Evolutionary conservation across 2,797 vertebrate species (phyloP).

Genomic region (Amazona finschi): DNA sequence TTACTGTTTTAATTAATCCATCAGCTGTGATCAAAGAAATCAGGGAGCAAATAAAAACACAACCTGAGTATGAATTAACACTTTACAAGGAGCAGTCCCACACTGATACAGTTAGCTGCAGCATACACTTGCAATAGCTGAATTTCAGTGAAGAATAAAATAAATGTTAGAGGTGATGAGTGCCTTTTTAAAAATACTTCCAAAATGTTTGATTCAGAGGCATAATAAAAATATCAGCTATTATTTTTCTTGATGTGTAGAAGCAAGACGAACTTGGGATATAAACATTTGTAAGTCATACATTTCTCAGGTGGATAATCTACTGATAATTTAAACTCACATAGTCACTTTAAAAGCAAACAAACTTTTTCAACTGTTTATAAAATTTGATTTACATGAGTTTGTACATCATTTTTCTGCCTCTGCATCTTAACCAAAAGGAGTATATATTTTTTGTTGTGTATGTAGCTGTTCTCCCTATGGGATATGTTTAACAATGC

Average conservation of each 20-base stretch:
- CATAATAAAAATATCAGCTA: not conserved
- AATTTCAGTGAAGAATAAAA: not conserved
- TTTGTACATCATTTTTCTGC: not conserved
- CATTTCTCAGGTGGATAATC: not conserved
- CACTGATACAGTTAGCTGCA: not conserved
- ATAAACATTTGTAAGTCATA: not conserved
- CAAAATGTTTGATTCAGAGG: not conserved
- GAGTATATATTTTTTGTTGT: not conserved
- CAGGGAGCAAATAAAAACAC: not conserved
- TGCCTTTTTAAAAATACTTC: not conserved
- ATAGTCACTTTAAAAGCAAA: not conserved
- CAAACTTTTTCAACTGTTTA: not conserved
- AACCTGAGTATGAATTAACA: not conserved
- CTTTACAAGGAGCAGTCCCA: not conserved
- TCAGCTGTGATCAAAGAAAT: not conserved
- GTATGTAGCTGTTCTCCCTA: not conserved
- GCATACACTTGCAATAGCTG: not conserved
- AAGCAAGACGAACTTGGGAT: not conserved
- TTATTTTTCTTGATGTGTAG: not conserved
- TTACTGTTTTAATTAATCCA: not conserved
- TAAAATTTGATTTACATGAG: not conserved
- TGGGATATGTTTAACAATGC: conserved; percentile 54
- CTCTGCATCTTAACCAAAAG: not conserved
- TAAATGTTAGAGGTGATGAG: not conserved
- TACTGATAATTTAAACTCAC: not conserved